Conservation (phyloP, 2,888 invertebrate species). For the Andrena trimmerana region DNA sequence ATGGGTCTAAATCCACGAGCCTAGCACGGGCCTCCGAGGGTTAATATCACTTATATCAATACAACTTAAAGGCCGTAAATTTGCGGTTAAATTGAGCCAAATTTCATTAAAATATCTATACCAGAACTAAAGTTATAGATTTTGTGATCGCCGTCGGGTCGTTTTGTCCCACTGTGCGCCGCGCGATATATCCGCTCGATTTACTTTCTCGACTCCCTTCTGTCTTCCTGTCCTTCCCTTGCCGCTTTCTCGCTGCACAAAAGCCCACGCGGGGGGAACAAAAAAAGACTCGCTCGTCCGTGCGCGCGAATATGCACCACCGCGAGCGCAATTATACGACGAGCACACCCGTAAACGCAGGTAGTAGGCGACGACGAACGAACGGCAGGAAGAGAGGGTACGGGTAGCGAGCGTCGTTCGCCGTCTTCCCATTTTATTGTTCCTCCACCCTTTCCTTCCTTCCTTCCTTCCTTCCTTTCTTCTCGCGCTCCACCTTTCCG, state of each 20-base stretch:
- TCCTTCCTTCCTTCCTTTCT: conserved; percentile 33
- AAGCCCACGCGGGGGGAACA: conserved; percentile 63
- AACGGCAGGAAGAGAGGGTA: conserved; percentile 6
- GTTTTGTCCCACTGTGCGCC: conserved; percentile 35
- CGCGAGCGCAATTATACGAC: conserved; percentile 72
- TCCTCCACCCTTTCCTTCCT: conserved; percentile 25
- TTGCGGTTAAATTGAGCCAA: too few relatives aligned
- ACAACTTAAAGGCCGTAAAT: too few relatives aligned
- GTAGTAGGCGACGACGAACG: conserved; percentile 49
- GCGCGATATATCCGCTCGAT: conserved; percentile 74
- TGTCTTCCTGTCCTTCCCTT: conserved; percentile 73
- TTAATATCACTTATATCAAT: too few relatives aligned
- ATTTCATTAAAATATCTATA: too few relatives aligned
- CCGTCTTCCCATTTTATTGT: conserved; percentile 54
- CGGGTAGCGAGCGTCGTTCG: conserved; percentile 35
- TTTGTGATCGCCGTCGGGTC: too few relatives aligned
- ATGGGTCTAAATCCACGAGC: too few relatives aligned
- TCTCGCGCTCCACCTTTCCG: conserved; percentile 21
- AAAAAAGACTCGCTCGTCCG: conserved; percentile 71
- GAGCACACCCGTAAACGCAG: conserved; percentile 61
- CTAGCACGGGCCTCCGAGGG: too few relatives aligned
- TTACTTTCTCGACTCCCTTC: conserved; percentile 75
- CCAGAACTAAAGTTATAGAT: too few relatives aligned
- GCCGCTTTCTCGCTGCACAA: conserved; percentile 70
- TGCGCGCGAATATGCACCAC: conserved; percentile 71